Conservation (phyloP, 2,113 vertebrate genomes). For the Oostethus manadensis region DNA sequence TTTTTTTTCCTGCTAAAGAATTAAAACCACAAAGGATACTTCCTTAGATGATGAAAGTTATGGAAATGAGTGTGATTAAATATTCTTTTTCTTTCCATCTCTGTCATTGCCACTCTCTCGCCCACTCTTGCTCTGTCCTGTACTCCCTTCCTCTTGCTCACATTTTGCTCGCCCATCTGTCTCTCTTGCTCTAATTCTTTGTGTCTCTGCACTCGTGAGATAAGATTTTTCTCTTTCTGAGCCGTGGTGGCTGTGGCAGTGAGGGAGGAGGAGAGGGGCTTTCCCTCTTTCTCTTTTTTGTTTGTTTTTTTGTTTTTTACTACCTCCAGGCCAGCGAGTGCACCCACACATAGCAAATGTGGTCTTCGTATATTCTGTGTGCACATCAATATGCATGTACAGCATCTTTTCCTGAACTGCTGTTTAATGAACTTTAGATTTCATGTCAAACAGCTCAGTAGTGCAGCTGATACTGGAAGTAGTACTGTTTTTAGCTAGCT, state of each 20-base stretch:
- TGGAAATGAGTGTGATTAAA: slow-evolving; percentile 44
- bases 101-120: not conserved
- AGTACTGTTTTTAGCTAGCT: no score
- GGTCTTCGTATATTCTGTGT: not conserved
- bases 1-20: slow-evolving; percentile 10
- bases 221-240: slow-evolving; percentile 58
- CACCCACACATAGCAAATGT: slow-evolving; percentile 14
- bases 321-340: slow-evolving; percentile 34
- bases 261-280: slow-evolving; percentile 32
- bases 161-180: slow-evolving; percentile 50
- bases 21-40: slow-evolving; percentile 12
- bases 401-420: slow-evolving; percentile 47
- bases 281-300: slow-evolving; percentile 17
- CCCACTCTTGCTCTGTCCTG: slow-evolving; percentile 20
- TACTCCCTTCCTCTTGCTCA: slow-evolving; percentile 40
- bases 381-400: slow-evolving; percentile 3
- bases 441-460: slow-evolving; percentile 62
- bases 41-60: slow-evolving; percentile 24
- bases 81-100: slow-evolving; percentile 17
- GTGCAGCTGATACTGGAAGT: no score
- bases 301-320: slow-evolving; percentile 23
- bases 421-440: slow-evolving; percentile 70
- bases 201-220: slow-evolving; percentile 63
- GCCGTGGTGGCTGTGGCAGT: slow-evolving; percentile 7
- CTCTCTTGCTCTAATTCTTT: slow-evolving; percentile 40